Base-by-base conservation (phyloP, 2,888 invertebrate genomes). In the Epicampocera succincta region DNA sequence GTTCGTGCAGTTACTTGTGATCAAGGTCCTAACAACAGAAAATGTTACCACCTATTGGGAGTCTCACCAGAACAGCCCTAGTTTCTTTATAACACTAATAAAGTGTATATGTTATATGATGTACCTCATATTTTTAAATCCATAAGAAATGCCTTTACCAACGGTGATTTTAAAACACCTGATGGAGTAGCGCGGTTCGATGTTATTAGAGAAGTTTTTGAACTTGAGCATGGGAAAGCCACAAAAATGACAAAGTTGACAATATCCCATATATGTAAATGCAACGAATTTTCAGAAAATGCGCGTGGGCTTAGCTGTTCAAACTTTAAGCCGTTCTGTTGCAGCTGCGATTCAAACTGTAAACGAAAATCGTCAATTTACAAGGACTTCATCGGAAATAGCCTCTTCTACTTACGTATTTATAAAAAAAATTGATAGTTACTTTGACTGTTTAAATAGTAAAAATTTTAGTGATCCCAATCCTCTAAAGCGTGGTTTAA, bases 281-380 rank as follows among this genome's bases (percentile, higher is more conserved):
- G 17, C 17, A 48, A 48, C 19, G 19, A 48, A 48, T 48, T 48
- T 48, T 17, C 48, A 48, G 13, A 48, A 48, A 13, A 48, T 48
- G 48, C 48, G 42, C 13, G 42, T 42, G 9, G 3, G 42, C 9
- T 13, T 42, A 42, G 42, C 42, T 42, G 42, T 42, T 19, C 48
- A 48, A 48, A 17, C 48, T 48, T 48, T 48, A 17, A 48, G 48
- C 48, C 48, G 13, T 48, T 48, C 48, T 42, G 48, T 48, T 48
- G 48, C 48, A 48, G 48, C 48, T 48, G 17, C 48, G 8, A 48
- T 48, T 17, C 1, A 48, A 17, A 13, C 48, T 17, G 9, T 48
- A 6, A 48, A 48, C 3, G 44, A 44, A 44, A 44, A 44, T 13
- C 13, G n/a, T n/a, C 13, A 44, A 44, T n/a, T 44, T 44, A 44